phyloP scores from a whole-genome alignment of 2,888 invertebrate genomes.

The Allolobophora icterica region DNA sequence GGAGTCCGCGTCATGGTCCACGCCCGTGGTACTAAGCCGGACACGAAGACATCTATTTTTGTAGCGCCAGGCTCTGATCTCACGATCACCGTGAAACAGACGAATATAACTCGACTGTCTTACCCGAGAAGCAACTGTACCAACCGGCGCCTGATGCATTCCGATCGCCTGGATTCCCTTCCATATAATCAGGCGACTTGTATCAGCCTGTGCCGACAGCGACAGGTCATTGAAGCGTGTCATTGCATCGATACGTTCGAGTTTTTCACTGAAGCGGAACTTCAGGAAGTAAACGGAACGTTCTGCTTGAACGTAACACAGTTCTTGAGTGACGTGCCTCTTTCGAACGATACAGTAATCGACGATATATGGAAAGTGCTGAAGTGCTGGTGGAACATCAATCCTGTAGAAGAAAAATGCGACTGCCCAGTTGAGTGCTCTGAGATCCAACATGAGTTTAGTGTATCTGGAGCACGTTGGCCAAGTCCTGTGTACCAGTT shows the following conservation, averaged over 20 bases:
- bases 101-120: neutral
- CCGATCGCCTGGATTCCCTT: neutral
- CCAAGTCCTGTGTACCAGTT: neutral
- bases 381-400: neutral
- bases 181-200: conserved; percentile 26
- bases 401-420: neutral
- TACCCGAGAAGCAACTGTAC: neutral
- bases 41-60: neutral
- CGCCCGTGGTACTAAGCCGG: neutral
- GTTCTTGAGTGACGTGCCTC: neutral
- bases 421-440: neutral
- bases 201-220: conserved; percentile 13
- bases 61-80: neutral
- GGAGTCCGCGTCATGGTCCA: conserved; percentile 19
- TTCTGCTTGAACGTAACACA: neutral
- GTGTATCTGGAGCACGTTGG: neutral
- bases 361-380: neutral
- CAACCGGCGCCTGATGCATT: neutral
- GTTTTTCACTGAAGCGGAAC: neutral
- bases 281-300: neutral
- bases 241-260: conserved; percentile 8
- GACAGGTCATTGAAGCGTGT: neutral
- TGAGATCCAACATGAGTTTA: neutral
- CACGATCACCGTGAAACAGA: neutral
- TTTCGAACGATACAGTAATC: neutral